Evolutionary conservation across 2,888 invertebrate genomes (phyloP), one percentile per base, ranked within the genome.

Genomic region (Acleris emargana): DNA sequence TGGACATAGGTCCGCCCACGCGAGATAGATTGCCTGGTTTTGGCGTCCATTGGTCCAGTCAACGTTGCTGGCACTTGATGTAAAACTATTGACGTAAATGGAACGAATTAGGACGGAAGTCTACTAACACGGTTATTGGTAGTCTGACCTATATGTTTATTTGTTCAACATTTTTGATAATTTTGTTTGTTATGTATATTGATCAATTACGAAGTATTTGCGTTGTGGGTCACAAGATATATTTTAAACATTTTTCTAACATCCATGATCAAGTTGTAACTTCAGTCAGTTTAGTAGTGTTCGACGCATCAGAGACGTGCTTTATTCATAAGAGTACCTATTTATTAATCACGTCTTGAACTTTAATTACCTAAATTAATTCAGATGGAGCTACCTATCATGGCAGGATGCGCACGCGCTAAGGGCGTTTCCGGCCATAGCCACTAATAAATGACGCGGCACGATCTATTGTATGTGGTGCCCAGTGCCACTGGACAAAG

Each of bases 321-420:
- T 28, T 42, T 53, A 13, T 47, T 42, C 47, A 59, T 58, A 53
- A 54, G 7, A 32, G 25, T 1, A 1, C 25, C 16, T 57, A 57
- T 32, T 32, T 3, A 47, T 28, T 28, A 59, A 58, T 49, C 64
- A 59, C 64, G 64, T 63, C 43, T 51, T 45, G 47, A 28, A 53
- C 11, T 54, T 54, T 59, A 59, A 54, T 58, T 64, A 20, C 64
- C 49, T 28, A 59, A 64, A 53, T 64, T 58, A 59, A 64, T 64
- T 54, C 58, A 58, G 49, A 54, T 62, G 49, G 38, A 38, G 54
- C 54, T 54, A 38, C 42, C 54, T 54, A 54, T 54, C 54, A 54
- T 42, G 84, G 87, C 89, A 87, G 90, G 90, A 89, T 87, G 82
- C 79, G 81, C 77, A 79, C 77, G 80, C 80, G 82, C 84, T 80